Evolutionary conservation across 2,113 vertebrate genomes (phyloP).

Genomic region (Apaloderma vittatum): DNA sequence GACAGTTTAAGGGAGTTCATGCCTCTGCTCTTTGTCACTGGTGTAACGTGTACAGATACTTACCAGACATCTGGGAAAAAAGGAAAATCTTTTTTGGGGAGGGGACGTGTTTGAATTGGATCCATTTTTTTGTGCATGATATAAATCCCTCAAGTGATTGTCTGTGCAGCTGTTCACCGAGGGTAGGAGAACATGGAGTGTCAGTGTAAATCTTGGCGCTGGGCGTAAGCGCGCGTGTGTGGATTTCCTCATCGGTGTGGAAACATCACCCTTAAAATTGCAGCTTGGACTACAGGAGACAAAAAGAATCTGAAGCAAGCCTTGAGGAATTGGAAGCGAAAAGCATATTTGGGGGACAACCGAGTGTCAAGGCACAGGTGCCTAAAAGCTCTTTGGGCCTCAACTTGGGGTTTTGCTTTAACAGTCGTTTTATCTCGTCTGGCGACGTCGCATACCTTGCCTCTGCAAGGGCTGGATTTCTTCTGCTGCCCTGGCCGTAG

Average conservation of each 20-base stretch:
- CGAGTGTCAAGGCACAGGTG: rapidly evolving
- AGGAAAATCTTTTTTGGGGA: neutral
- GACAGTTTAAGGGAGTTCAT: neutral
- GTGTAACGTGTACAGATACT: rapidly evolving
- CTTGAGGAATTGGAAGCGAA: neutral
- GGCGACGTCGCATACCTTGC: rapidly evolving
- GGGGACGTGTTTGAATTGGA: neutral
- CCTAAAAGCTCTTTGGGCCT: neutral
- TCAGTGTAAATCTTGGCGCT: neutral
- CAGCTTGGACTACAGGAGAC: rapidly evolving
- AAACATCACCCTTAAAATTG: neutral
- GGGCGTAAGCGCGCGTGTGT: rapidly evolving
- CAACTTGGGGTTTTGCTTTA: rapidly evolving
- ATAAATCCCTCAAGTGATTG: neutral
- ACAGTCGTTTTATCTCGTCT: rapidly evolving
- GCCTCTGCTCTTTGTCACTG: rapidly evolving
- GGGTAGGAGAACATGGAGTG: rapidly evolving
- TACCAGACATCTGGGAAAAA: neutral
- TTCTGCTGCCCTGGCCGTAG: neutral
- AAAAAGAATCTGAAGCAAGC: neutral
- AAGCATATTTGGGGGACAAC: neutral
- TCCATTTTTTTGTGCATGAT: neutral
- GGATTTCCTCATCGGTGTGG: neutral
- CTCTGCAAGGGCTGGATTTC: neutral
- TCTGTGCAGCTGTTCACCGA: rapidly evolving